Conservation (phyloP, 2,113 vertebrate genomes). For the Haemorhous mexicanus region DNA sequence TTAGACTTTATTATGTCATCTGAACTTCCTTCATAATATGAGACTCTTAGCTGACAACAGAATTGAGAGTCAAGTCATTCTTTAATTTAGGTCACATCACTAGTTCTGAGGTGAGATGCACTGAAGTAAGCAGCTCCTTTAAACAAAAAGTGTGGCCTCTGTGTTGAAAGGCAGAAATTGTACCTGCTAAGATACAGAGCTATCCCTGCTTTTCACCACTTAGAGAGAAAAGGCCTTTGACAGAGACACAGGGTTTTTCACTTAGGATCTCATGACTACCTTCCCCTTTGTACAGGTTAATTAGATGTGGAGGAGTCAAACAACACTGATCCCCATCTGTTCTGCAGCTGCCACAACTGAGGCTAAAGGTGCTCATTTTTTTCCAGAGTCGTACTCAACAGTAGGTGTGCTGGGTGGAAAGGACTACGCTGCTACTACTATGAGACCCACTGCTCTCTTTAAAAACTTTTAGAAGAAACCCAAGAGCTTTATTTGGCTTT, state of each 20-base stretch:
- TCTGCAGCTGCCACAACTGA: constrained; percentile 16
- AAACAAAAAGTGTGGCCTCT: constrained; percentile 11
- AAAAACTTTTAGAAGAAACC: neutral
- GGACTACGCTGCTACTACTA: neutral
- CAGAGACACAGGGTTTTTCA: neutral
- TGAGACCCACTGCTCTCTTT: neutral
- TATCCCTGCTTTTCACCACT: neutral
- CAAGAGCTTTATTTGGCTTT: neutral
- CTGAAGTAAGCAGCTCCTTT: neutral
- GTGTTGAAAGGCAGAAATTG: constrained; percentile 40
- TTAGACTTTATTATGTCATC: neutral
- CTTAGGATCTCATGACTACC: neutral
- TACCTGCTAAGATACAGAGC: neutral
- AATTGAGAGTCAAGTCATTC: neutral
- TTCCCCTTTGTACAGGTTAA: constrained; percentile 11
- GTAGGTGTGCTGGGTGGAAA: neutral
- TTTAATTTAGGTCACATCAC: neutral
- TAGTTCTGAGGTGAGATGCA: neutral
- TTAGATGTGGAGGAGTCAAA: neutral
- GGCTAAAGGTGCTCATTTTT: neutral
- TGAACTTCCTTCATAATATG: neutral
- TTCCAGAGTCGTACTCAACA: neutral
- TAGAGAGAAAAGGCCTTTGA: neutral
- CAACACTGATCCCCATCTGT: neutral
- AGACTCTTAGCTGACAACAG: neutral